Base-by-base conservation (phyloP, 2,113 vertebrate genomes). In the Holacanthus passer region DNA sequence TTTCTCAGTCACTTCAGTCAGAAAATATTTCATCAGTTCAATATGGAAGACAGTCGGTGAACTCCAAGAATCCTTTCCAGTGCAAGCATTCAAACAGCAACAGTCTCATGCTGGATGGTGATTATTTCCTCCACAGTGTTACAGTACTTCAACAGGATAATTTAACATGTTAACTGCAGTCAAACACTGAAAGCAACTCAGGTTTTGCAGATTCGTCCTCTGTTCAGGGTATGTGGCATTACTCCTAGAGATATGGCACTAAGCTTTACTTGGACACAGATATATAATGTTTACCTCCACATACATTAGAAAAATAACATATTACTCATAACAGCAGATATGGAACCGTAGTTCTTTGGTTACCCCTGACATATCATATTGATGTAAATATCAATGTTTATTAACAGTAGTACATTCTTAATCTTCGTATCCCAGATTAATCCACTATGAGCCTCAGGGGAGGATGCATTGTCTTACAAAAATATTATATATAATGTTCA, bases 281-380 rank as follows among this genome's bases (percentile, higher is more conserved):
- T 84, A 82, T 83, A 85, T 74, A 82, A 74, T 72, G 66, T 82
- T 75, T 76, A 76, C 27, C 24, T 87, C 84, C 73, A 88, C 63
- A 84, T 91, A 80, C 85, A 92, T 91, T 91, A 82, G 87, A 94
- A 94, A 96, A 93, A 93, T 87, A 92, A 88, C 53, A 91, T 88
- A 93, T 53, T 79, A 94, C 94, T 94, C 95, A 68, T 82, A 91
- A 94, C 95, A 96, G 95, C 95, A 95, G 94, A 92, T 84, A 94
- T 92, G 89, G 94, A 94, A 94, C 94, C 94, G 68, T 91, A 95
- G 95, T 95, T 98, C 97, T 99, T 99, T 99, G 98, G 98, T 98
- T 97, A 96, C 95, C 95, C 96, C 96, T 96, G 96, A 97, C 94
- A 94, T 93, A 89, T 94, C 89, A 95, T 93, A 93, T 73, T 89